These are phyloP conservation scores for Brachymystax lenok DNA, from an alignment of 2,797 vertebrate species.

Conservation along the genomic window DNA sequence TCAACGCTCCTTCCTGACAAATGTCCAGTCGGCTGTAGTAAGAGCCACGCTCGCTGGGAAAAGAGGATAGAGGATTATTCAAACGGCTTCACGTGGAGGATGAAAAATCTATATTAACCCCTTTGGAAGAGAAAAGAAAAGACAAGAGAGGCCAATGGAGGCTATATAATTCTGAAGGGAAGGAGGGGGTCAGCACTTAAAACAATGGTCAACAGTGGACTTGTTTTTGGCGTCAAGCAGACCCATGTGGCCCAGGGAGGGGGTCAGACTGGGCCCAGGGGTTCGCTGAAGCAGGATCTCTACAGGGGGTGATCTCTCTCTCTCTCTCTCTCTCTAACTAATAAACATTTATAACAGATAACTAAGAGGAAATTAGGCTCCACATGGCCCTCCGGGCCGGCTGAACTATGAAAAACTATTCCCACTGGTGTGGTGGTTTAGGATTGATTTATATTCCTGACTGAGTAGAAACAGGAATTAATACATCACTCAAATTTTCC, in stretches of 20 bases:
- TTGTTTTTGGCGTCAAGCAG: constrained; percentile 40
- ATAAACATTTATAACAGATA: constrained; percentile 49
- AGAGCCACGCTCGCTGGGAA: constrained; percentile 36
- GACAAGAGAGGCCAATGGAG: constrained; percentile 37
- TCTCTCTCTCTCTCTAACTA: constrained; percentile 17
- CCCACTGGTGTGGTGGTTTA: neutral
- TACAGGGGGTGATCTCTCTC: constrained; percentile 25
- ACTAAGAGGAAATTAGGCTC: constrained; percentile 38
- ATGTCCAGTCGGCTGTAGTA: constrained; percentile 47
- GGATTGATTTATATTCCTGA: neutral
- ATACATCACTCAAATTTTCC: no score
- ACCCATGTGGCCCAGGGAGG: constrained; percentile 14
- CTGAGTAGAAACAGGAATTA: neutral
- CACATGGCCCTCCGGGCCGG: neutral
- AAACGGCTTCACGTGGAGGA: constrained; percentile 50
- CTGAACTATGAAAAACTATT: constrained; percentile 20
- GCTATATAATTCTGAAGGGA: constrained; percentile 50
- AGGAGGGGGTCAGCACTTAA: constrained; percentile 51
- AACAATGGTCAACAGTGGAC: constrained; percentile 22
- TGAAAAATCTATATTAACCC: constrained; percentile 68
- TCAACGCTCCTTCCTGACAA: constrained; percentile 50
- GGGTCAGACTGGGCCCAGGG: neutral
- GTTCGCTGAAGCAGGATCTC: constrained; percentile 18
- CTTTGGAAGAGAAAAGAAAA: constrained; percentile 22
- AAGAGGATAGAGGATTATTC: constrained; percentile 59